A percentile compares a stretch with the other conserved stretches of the same genome.
phyloP scores from a whole-genome alignment of 2,797 vertebrate species.

The Alexandromys oeconomus region DNA sequence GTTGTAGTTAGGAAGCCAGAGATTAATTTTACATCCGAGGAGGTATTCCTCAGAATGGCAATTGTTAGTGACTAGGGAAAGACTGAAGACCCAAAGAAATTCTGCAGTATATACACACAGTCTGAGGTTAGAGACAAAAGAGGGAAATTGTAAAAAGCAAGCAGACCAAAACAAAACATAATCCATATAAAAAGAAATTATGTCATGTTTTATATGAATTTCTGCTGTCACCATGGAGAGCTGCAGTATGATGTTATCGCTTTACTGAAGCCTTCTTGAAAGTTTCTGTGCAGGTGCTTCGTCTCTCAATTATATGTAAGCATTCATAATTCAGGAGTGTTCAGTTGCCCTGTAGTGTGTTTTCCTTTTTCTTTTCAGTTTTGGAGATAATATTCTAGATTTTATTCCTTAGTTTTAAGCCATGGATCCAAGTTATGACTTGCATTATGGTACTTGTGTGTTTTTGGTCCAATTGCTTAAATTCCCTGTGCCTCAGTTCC shows the following conservation, averaged over 20 bases:
- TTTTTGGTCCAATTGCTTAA: neutral
- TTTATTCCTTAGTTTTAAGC: conserved; percentile 18
- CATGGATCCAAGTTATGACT: neutral
- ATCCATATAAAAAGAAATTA: neutral
- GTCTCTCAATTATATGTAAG: neutral
- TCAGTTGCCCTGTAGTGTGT: neutral
- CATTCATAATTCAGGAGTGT: neutral
- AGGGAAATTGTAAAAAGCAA: neutral
- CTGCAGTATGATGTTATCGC: neutral
- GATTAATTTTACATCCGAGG: conserved; percentile 69
- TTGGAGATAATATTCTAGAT: conserved; percentile 42
- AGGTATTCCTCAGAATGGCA: conserved; percentile 49
- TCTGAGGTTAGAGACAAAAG: conserved; percentile 10
- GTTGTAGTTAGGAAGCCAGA: conserved; percentile 46
- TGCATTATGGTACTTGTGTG: neutral
- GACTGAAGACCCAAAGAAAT: neutral
- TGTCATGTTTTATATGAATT: neutral
- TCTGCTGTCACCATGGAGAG: neutral
- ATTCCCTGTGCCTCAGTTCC: neutral
- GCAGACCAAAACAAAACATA: neutral
- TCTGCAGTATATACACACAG: neutral
- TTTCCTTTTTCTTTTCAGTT: neutral
- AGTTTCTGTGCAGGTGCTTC: no score
- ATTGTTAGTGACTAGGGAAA: conserved; percentile 51
- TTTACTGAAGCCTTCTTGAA: neutral